These are phyloP conservation scores for Acromyrmex charruanus DNA, from an alignment of 1,140 invertebrate genomes.

Conservation along the genomic window DNA sequence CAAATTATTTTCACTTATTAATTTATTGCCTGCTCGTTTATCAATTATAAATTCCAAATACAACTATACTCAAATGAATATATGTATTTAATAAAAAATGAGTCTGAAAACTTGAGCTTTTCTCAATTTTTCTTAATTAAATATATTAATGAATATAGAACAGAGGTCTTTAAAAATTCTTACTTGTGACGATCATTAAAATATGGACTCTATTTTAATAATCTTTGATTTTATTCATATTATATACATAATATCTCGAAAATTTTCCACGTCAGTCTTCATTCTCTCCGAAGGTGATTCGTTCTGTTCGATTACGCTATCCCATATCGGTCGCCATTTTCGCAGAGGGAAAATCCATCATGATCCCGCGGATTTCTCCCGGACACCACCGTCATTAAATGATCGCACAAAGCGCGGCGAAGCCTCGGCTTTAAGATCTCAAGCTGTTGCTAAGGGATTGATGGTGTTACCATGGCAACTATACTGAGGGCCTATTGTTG, in stretches of 20 bases:
- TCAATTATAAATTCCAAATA: conserved; percentile 1
- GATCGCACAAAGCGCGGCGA: conserved; percentile 73
- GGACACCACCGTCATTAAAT: conserved; percentile 71
- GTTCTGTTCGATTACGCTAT: conserved; percentile 34
- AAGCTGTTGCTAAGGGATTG: conserved; percentile 87
- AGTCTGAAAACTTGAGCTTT: not conserved
- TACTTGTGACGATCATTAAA: not conserved
- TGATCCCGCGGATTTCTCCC: conserved; percentile 61
- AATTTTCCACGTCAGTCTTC: conserved; percentile 9
- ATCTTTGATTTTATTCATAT: not conserved
- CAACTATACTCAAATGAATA: not conserved
- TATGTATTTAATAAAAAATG: not conserved
- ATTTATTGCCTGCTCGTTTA: not conserved
- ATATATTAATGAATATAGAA: not conserved
- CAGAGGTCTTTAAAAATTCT: not conserved
- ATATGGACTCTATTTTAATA: not conserved
- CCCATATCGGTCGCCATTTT: conserved; percentile 34
- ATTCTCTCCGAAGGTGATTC: not conserved
- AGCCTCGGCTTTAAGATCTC: conserved; percentile 86
- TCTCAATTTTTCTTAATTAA: not conserved
- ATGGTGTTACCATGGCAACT: conserved; percentile 86
- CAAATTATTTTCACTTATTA: not conserved
- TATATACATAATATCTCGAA: not conserved
- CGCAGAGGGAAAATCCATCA: conserved; percentile 50
- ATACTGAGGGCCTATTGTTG: conserved; percentile 85